phyloP scores from a whole-genome alignment of 2,888 invertebrate genomes.

The Latrodectus hesperus region DNA sequence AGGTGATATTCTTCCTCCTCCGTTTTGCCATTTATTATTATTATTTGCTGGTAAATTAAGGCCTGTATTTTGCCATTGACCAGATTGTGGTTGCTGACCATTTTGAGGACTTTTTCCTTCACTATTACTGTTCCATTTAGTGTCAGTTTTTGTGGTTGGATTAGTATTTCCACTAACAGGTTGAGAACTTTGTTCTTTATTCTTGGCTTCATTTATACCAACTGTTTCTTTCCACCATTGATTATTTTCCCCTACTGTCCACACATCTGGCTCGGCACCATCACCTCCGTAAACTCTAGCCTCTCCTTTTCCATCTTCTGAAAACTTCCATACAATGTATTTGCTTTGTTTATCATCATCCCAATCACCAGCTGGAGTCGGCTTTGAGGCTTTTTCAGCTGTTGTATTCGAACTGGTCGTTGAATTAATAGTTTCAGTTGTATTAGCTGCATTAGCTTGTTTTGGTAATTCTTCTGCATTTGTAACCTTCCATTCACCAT shows the following conservation, averaged over 20 bases:
- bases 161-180: slow-evolving; percentile 21
- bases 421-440: slow-evolving; percentile 11
- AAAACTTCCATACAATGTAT: slow-evolving; percentile 65
- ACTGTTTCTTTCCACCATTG: slow-evolving; percentile 52
- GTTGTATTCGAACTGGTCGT: slow-evolving; percentile 26
- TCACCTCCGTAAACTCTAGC: slow-evolving; percentile 58
- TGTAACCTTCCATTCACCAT: slow-evolving; percentile 64
- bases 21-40: slow-evolving; percentile 21
- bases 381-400: slow-evolving; percentile 11
- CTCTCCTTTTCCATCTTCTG: slow-evolving; percentile 58
- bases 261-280: slow-evolving; percentile 54
- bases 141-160: background rate
- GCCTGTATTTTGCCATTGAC: slow-evolving; percentile 21
- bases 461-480: slow-evolving; percentile 54
- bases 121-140: slow-evolving; percentile 9
- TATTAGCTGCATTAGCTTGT: slow-evolving; percentile 18
- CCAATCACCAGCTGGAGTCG: slow-evolving; percentile 39
- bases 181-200: background rate
- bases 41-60: slow-evolving; percentile 4
- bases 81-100: background rate
- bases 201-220: slow-evolving; percentile 18
- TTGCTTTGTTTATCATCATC: slow-evolving; percentile 58
- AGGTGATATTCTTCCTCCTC: background rate
- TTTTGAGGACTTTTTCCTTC: slow-evolving; percentile 33
- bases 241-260: slow-evolving; percentile 58